Conservation (phyloP, 2,797 vertebrate genomes). For the Psittacula echo region DNA sequence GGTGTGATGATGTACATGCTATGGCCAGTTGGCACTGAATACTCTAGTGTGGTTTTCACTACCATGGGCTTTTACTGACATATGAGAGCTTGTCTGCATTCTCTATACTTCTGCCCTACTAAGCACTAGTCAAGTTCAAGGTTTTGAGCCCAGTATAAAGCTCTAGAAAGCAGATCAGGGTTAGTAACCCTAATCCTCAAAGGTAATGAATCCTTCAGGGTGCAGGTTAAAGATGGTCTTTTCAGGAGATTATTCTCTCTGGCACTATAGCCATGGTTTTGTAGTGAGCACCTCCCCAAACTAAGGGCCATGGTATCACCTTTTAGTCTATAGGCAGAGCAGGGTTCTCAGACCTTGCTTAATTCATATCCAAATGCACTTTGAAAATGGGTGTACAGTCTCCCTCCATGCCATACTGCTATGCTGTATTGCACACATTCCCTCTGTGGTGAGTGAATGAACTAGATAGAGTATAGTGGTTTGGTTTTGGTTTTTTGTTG, state of each 20-base stretch:
- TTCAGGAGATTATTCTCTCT: neutral
- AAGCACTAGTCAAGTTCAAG: neutral
- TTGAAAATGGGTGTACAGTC: neutral
- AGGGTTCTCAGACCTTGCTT: neutral
- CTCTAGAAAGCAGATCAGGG: neutral
- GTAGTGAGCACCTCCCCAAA: neutral
- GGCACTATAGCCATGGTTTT: neutral
- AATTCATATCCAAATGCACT: neutral
- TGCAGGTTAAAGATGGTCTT: neutral
- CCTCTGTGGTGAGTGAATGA: neutral
- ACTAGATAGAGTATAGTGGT: neutral
- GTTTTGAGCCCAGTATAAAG: neutral
- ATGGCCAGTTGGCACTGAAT: neutral
- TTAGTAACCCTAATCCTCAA: neutral
- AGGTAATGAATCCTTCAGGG: neutral
- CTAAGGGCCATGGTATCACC: neutral
- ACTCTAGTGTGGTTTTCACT: neutral
- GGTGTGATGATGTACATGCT: neutral
- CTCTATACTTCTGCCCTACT: neutral
- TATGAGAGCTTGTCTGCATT: neutral
- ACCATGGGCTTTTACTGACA: accelerated
- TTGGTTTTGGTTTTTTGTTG: neutral
- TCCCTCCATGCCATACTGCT: neutral
- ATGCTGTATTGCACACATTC: neutral
- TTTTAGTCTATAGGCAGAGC: neutral